Evolutionary conservation across 2,113 vertebrate species (phyloP).

Genomic region (Merops nubicus): DNA sequence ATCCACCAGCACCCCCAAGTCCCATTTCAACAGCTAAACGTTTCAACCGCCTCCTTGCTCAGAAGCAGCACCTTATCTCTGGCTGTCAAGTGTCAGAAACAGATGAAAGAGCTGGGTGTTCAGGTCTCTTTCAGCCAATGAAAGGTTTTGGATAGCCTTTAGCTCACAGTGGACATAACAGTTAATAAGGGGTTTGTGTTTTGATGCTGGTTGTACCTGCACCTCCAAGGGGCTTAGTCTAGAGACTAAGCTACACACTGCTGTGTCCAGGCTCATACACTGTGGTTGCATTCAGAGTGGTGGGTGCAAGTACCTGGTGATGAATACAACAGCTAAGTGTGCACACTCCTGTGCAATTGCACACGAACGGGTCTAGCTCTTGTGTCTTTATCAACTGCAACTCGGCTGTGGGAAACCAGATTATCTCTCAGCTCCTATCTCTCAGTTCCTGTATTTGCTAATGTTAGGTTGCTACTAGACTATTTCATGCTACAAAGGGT

Average conservation of each 20-base stretch:
- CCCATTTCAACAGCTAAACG: neutral
- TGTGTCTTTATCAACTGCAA: neutral
- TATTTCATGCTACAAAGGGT: neutral
- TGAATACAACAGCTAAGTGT: neutral
- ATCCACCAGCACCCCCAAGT: too few relatives aligned
- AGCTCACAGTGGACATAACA: neutral
- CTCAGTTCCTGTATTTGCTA: neutral
- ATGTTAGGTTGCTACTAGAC: neutral
- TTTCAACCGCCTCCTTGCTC: neutral
- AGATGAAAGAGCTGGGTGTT: neutral
- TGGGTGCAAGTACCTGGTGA: neutral
- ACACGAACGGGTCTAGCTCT: rapidly evolving
- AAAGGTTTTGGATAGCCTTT: neutral
- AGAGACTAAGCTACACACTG: neutral
- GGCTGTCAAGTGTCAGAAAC: neutral
- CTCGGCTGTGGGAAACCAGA: neutral
- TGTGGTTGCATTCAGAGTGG: rapidly evolving
- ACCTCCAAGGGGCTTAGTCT: neutral
- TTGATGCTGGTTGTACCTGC: neutral
- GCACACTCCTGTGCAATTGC: rapidly evolving
- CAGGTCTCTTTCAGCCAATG: neutral
- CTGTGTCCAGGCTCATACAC: neutral
- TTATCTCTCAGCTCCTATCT: neutral
- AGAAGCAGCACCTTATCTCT: neutral
- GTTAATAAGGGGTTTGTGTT: neutral